A percentile compares a stretch with the other conserved stretches of the same genome.
phyloP scores from a whole-genome alignment of 2,113 vertebrate genomes.

The Dunckerocampus dactyliophorus region DNA sequence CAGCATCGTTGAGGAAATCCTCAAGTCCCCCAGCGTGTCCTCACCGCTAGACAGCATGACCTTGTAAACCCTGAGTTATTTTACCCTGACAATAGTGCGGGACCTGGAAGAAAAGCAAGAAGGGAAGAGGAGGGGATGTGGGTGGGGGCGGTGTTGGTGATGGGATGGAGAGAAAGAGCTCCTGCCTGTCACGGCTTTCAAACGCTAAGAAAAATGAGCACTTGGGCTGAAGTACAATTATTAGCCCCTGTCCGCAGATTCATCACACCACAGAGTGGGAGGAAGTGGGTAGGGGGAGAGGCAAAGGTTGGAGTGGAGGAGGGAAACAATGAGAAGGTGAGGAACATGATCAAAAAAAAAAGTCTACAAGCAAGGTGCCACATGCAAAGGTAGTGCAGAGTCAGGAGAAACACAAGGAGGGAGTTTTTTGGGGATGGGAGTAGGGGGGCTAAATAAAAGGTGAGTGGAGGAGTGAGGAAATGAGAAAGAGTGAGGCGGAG shows the following conservation, averaged over 20 bases:
- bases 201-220: conserved; percentile 78
- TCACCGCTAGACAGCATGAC: conserved; percentile 69
- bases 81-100: conserved; percentile 64
- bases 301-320: conserved; percentile 18
- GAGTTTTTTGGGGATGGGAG: neutral
- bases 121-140: conserved; percentile 13
- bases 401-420: neutral
- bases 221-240: conserved; percentile 78
- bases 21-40: conserved; percentile 60
- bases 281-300: conserved; percentile 20
- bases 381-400: conserved; percentile 28
- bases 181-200: conserved; percentile 76
- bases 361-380: conserved; percentile 14
- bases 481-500: conserved; percentile 33
- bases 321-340: conserved; percentile 44
- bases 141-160: conserved; percentile 12
- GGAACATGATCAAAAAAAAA: conserved; percentile 28
- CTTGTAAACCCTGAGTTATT: conserved; percentile 79
- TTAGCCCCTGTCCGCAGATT: conserved; percentile 78
- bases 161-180: conserved; percentile 44
- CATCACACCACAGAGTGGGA: conserved; percentile 67
- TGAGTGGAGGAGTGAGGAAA: conserved; percentile 25
- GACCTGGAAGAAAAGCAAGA: conserved; percentile 46
- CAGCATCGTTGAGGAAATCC: conserved; percentile 66
- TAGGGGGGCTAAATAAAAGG: conserved; percentile 11